Evolutionary conservation across 1,140 invertebrate species (phyloP), one percentile per base, ranked within the genome.

Genomic region (Saccostrea glomerata): DNA sequence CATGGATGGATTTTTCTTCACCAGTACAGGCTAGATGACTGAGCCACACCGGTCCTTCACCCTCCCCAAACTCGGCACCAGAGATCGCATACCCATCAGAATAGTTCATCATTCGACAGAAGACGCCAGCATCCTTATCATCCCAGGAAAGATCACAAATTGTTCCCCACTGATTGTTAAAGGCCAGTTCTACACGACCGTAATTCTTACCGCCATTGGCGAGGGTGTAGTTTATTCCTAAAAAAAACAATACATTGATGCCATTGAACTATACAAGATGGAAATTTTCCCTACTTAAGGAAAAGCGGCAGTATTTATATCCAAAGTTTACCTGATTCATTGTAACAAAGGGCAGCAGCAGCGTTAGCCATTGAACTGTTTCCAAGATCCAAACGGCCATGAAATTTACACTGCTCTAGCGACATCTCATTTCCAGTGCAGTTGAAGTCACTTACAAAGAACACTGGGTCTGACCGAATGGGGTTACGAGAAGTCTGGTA

Each of bases 111-210:
- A 91, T 90, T 36, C 91, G 86, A 87, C 92, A 93, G 30, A 93
- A 89, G 5, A 93, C 92, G 5, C 70, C 84, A 15, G 92, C 92
- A 56, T 93, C 92, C 17, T 86, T 86, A 13, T 90, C 83, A 58
- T 92, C 92, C 90, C 91, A 93, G 47, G 86, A 92, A 2, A 89
- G 82, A 60, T 93, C 92, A 87, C 92, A 93, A 0, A 94, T 91
- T 23, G 93, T 93, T 17, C 94, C 94, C 94, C 94, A 94, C 13
- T 85, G 73, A 25, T 90, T 89, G 47, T 90, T 90, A 13, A 94
- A 95, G 94, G 96, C 97, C 1, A 98, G 96, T 95, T 97, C 97
- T 13, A 98, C 93, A 85, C 97, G 95, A 13, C 97, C 97, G 93
- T 97, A 96, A 90, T 96, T 93, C 23, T 83, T 85, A 30, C 86